Evolutionary conservation across 2,888 invertebrate species (phyloP).

Genomic region (Incurvaria masculella): DNA sequence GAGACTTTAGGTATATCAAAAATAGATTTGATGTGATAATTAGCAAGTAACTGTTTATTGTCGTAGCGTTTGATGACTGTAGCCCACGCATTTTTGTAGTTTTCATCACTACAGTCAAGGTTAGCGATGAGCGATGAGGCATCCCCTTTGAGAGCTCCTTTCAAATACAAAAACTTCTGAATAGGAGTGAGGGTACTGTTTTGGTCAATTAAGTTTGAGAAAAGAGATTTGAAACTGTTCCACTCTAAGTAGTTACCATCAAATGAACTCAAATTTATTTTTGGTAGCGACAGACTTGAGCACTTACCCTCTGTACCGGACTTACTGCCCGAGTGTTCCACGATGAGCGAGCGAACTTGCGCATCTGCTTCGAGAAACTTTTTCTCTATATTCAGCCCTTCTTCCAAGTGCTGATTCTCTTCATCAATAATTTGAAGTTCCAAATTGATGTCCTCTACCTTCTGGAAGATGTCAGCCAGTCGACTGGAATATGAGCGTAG

Average conservation of each 20-base stretch:
- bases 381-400: background rate
- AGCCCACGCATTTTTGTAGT: background rate
- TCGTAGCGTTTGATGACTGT: background rate
- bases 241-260: background rate
- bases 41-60: background rate
- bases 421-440: background rate
- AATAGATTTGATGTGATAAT: background rate
- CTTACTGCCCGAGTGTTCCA: background rate
- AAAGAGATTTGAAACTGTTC: background rate
- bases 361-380: too few species aligned
- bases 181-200: background rate
- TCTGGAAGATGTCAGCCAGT: background rate
- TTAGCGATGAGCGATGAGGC: background rate
- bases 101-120: background rate
- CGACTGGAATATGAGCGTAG: background rate
- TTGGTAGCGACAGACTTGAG: background rate
- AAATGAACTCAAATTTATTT: background rate
- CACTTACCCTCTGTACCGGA: background rate
- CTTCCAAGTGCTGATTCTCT: background rate
- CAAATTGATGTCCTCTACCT: background rate
- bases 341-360: background rate
- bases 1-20: background rate
- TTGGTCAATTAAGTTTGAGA: background rate
- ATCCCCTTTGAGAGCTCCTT: background rate
- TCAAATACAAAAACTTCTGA: background rate